phyloP scores from a whole-genome alignment of 2,113 vertebrate genomes.

The Stercorarius parasiticus region DNA sequence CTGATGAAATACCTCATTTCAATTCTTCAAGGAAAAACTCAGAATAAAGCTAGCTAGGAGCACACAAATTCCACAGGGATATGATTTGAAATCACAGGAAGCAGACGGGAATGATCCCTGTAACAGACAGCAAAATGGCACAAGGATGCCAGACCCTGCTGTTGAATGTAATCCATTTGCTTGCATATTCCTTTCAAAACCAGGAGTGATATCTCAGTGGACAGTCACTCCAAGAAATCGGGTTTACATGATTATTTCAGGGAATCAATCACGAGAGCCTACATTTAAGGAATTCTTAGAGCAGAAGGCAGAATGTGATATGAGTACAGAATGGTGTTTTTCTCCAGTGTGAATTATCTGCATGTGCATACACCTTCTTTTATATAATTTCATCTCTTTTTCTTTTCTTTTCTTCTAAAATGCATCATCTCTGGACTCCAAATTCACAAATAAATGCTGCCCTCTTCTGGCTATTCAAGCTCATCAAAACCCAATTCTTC shows the following conservation, averaged over 20 bases:
- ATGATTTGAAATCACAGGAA: neutral
- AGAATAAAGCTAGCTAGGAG: neutral
- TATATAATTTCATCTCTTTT: neutral
- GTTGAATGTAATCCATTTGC: neutral
- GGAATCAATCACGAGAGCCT: neutral
- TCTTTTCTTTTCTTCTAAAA: neutral
- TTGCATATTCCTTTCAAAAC: neutral
- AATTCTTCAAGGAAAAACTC: neutral
- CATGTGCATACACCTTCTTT: neutral
- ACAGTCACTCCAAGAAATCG: neutral
- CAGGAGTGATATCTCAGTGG: neutral
- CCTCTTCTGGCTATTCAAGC: conserved; percentile 62
- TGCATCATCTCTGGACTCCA: accelerated
- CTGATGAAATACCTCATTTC: neutral
- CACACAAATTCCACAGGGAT: neutral
- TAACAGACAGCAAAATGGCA: neutral
- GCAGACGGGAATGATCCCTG: neutral
- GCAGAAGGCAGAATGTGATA: neutral
- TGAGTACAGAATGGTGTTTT: neutral
- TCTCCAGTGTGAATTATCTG: neutral
- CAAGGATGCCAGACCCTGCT: neutral
- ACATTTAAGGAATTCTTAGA: neutral
- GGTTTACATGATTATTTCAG: neutral
- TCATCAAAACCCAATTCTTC: neutral
- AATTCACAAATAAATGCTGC: conserved; percentile 58